phyloP scores from a whole-genome alignment of 2,888 invertebrate species.

The Bellardia pandia region DNA sequence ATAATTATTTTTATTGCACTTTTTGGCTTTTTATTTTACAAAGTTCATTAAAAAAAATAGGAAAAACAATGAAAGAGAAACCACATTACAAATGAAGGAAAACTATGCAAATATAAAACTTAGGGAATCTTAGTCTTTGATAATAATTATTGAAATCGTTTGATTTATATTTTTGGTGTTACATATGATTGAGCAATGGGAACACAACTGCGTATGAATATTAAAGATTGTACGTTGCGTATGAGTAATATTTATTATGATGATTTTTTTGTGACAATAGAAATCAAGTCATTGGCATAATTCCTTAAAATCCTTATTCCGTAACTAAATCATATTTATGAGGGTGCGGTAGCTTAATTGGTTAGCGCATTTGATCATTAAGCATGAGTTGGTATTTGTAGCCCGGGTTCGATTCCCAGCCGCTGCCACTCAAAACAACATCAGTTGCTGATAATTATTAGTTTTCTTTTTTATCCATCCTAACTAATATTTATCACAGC shows the following conservation, averaged over 20 bases:
- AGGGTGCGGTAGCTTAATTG: too few relatives aligned
- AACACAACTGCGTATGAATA: slow-evolving; percentile 2
- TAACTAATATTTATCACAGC: too few relatives aligned
- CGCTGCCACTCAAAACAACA: too few relatives aligned
- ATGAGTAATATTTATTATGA: background rate
- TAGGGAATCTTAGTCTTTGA: slow-evolving; percentile 13
- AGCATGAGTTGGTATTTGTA: too few relatives aligned
- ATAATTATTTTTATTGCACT: slow-evolving; percentile 30
- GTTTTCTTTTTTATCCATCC: too few relatives aligned
- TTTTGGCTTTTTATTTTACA: slow-evolving; percentile 42
- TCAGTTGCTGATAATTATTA: too few relatives aligned
- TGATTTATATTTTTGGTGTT: slow-evolving; percentile 39
- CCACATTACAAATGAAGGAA: background rate
- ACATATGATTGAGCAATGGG: slow-evolving; percentile 27
- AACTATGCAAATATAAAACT: background rate
- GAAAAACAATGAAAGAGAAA: slow-evolving; percentile 36
- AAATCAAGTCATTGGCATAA: too few relatives aligned
- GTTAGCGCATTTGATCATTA: too few relatives aligned
- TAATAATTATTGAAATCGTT: slow-evolving; percentile 36
- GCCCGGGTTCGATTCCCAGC: too few relatives aligned
- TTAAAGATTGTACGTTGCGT: background rate
- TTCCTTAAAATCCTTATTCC: too few relatives aligned
- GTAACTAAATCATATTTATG: too few relatives aligned
- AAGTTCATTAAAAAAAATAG: slow-evolving; percentile 31
- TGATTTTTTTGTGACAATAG: too few relatives aligned